phyloP scores from a whole-genome alignment of 2,888 invertebrate genomes.

The Orthosia gothica region DNA sequence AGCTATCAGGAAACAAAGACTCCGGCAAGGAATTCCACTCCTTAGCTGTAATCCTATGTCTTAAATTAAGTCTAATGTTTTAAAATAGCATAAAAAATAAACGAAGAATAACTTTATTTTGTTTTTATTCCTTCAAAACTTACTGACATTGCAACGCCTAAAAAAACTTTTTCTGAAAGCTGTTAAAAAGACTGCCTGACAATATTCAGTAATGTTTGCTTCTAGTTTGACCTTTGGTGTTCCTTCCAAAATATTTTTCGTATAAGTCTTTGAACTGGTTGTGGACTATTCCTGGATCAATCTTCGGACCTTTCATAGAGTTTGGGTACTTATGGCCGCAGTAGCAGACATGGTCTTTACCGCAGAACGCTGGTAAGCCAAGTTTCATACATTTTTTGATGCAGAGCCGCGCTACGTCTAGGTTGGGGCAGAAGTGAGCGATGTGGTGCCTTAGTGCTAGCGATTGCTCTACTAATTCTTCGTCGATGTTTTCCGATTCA shows the following conservation, averaged over 20 bases:
- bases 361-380: conserved; percentile 86
- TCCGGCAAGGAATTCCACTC: no score
- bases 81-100: neutral
- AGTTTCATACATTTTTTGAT: conserved; percentile 80
- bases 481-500: neutral
- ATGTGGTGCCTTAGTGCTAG: conserved; percentile 83
- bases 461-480: conserved; percentile 53
- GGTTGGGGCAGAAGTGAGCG: conserved; percentile 85
- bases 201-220: no score
- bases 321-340: conserved; percentile 81
- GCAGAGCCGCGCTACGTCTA: conserved; percentile 79
- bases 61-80: no score
- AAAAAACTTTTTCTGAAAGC: no score
- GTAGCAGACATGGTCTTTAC: conserved; percentile 86
- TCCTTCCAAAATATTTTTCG: conserved; percentile 81
- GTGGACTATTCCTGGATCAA: conserved; percentile 63
- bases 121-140: neutral
- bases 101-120: neutral
- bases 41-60: no score
- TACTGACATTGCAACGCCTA: neutral
- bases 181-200: no score
- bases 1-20: no score
- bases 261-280: conserved; percentile 81
- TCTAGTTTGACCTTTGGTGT: no score
- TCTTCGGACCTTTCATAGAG: conserved; percentile 46